Percentiles rank a stretch among this genome's conserved stretches.
phyloP scores from a whole-genome alignment of 2,113 vertebrate species.

The Erythrolamprus reginae region DNA sequence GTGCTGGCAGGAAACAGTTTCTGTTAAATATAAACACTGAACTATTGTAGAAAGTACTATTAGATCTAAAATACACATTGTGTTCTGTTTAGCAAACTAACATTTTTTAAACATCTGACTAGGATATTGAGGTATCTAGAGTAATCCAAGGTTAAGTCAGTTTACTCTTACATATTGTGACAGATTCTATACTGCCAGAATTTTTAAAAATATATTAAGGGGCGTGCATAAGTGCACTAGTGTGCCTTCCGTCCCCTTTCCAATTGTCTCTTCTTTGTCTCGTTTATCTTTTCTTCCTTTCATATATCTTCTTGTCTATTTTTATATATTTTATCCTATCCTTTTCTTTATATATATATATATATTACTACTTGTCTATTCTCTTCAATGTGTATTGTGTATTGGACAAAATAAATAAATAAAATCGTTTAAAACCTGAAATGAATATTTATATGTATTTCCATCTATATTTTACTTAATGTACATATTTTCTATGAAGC shows the following conservation, averaged over 20 bases:
- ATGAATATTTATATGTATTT: background rate
- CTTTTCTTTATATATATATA: too few relatives aligned
- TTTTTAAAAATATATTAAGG: background rate
- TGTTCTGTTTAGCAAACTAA: background rate
- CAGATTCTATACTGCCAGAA: background rate
- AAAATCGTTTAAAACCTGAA: background rate
- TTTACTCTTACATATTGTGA: background rate
- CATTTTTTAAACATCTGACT: background rate
- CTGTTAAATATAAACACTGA: background rate
- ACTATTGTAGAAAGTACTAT: background rate
- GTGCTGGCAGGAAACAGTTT: background rate
- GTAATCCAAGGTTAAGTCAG: background rate
- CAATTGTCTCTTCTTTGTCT: too few relatives aligned
- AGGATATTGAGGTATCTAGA: background rate
- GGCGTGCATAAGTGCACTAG: too few relatives aligned
- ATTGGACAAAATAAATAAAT: too few relatives aligned
- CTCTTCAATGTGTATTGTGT: too few relatives aligned
- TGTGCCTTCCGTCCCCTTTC: too few relatives aligned
- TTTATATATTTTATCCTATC: too few relatives aligned
- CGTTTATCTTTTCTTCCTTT: too few relatives aligned
- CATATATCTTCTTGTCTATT: too few relatives aligned
- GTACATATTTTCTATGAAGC: background rate
- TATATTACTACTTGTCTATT: too few relatives aligned
- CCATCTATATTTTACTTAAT: background rate
- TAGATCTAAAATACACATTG: background rate